Conservation (phyloP, 1,140 invertebrate genomes). For the Adoxophyes honmai region DNA sequence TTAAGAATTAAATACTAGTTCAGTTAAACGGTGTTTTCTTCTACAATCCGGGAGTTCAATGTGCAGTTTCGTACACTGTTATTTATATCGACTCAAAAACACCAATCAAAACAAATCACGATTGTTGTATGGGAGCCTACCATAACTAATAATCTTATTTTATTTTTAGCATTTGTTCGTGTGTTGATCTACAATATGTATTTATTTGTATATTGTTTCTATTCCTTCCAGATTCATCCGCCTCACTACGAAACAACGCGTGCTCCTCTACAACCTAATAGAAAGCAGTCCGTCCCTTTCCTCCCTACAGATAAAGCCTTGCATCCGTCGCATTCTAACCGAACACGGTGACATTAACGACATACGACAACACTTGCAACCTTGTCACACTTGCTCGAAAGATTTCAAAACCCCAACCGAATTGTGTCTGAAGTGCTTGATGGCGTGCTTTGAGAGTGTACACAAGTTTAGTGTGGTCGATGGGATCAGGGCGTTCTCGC, state of each 20-base stretch:
- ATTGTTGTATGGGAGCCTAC: too few relatives aligned
- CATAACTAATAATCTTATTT: too few relatives aligned
- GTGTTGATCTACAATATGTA: too few relatives aligned
- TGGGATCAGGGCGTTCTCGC: conserved; percentile 67
- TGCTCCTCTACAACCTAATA: conserved; percentile 64
- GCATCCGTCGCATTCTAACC: conserved; percentile 54
- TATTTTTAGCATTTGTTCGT: too few relatives aligned
- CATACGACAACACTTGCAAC: conserved; percentile 30
- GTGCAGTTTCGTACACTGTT: too few relatives aligned
- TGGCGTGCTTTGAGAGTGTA: conserved; percentile 65
- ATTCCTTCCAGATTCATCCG: conserved; percentile 54
- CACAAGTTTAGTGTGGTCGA: conserved; percentile 62
- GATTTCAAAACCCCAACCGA: conserved; percentile 55
- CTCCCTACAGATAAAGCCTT: conserved; percentile 53
- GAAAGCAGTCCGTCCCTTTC: conserved; percentile 40
- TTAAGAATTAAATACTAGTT: too few relatives aligned
- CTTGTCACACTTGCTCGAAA: conserved; percentile 42
- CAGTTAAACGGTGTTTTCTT: too few relatives aligned
- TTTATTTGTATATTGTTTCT: conserved; percentile 1
- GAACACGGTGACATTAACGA: conserved; percentile 56
- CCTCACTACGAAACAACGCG: conserved; percentile 55
- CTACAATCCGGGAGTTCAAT: too few relatives aligned
- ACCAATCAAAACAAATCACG: too few relatives aligned
- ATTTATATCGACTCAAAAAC: too few relatives aligned
- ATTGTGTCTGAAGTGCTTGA: conserved; percentile 76